phyloP scores from a whole-genome alignment of 2,888 invertebrate species.

The Drosophila austrosaltans region DNA sequence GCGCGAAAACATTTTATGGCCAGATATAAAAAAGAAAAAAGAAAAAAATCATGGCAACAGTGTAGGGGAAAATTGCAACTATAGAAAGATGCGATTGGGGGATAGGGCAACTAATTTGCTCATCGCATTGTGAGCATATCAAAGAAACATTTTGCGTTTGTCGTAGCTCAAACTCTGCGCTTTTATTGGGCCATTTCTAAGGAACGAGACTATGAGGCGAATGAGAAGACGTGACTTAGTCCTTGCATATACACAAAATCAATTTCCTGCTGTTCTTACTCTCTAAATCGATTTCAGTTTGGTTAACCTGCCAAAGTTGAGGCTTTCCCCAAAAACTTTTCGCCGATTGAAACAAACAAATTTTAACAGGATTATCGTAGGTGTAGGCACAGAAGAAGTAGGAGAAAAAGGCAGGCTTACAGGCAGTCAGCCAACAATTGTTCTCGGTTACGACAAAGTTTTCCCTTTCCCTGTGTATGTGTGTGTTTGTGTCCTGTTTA shows the following conservation, averaged over 20 bases:
- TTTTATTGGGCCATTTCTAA: conserved; percentile 48
- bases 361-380: conserved; percentile 75
- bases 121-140: conserved; percentile 55
- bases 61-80: neutral
- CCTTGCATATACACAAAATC: conserved; percentile 70
- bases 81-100: neutral
- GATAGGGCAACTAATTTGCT: conserved; percentile 68
- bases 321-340: conserved; percentile 49
- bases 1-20: conserved; percentile 67
- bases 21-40: conserved; percentile 55
- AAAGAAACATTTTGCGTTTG: conserved; percentile 68
- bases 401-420: neutral
- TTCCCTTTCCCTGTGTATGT: conserved; percentile 23
- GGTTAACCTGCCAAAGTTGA: conserved; percentile 73
- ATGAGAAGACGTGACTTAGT: conserved; percentile 10
- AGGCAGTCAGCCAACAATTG: conserved; percentile 43
- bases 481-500: conserved; percentile 51
- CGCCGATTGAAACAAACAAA: conserved; percentile 71
- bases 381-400: conserved; percentile 46
- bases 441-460: conserved; percentile 45
- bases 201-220: conserved; percentile 25
- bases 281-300: conserved; percentile 77
- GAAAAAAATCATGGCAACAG: neutral
- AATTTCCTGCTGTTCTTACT: conserved; percentile 61
- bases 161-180: conserved; percentile 28